Evolutionary conservation across 1,140 invertebrate species (phyloP).

Genomic region (Zeugodacus cucurbitae): DNA sequence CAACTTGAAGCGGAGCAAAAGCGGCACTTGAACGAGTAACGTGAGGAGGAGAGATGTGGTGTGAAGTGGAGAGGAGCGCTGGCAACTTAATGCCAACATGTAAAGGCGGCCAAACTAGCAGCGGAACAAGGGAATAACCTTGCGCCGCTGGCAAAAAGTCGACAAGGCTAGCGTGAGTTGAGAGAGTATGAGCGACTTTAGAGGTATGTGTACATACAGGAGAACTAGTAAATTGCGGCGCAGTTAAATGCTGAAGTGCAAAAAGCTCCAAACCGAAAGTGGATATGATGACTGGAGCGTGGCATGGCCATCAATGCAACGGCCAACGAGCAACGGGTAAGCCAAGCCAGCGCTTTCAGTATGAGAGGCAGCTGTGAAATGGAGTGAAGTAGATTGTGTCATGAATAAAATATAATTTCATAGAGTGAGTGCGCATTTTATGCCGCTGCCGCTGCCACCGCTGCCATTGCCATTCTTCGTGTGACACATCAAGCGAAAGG

Average conservation of each 20-base stretch:
- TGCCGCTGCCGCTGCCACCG: not conserved
- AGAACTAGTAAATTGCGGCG: constrained; percentile 14
- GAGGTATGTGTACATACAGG: not conserved
- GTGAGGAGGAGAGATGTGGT: too few relatives aligned
- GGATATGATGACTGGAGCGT: not conserved
- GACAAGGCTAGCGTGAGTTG: not conserved
- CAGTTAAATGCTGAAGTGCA: constrained; percentile 21
- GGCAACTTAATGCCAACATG: not conserved
- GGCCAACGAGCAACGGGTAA: not conserved
- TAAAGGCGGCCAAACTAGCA: not conserved
- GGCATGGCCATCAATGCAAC: not conserved
- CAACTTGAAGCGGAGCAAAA: constrained; percentile 6
- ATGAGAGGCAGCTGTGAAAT: not conserved
- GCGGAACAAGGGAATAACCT: constrained; percentile 15
- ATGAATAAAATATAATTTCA: constrained; percentile 39
- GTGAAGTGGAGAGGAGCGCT: too few relatives aligned
- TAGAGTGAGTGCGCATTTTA: constrained; percentile 31
- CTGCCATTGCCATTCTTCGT: not conserved
- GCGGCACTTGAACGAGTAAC: constrained; percentile 22
- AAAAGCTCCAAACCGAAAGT: not conserved
- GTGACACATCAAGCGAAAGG: constrained; percentile 24
- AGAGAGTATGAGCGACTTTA: not conserved
- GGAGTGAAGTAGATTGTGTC: constrained; percentile 39
- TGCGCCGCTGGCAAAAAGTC: not conserved
- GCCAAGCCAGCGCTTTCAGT: not conserved